Evolutionary conservation across 30 jellyfish, hydroid and myxozoan species (phyloP), one percentile per base, ranked within the genome.

Genomic region (Aurelia aurita): DNA sequence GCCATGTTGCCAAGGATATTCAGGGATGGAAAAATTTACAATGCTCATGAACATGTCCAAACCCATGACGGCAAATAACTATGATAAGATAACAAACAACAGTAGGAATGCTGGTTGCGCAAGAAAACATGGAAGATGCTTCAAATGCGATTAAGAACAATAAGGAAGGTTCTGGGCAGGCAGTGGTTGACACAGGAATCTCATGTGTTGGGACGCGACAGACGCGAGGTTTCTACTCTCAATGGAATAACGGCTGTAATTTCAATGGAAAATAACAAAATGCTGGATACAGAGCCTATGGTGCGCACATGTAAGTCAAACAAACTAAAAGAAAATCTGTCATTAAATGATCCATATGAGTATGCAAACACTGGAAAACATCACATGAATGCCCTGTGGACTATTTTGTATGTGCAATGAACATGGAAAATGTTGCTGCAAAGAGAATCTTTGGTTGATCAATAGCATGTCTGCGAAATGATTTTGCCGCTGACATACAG

Each of bases 101-200:
- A 53, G 23, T 9, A 27, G 14, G 11, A 25, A 27, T 18, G 57
- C 11, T 7, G 14, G 31, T 65, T 65, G 55, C 78, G 29, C 21
- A 65, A 65, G 78, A 65, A 65, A 65, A 25, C 15, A 65, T 65
- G 78, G 57, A 9, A 11, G 31, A 65, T 12, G 57, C 78, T 23
- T 47, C 58, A 65, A 53, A 8, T 9, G 55, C 23, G 29, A 65
- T 21, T 21, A 10, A 9, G 14, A 14, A 9, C 9, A 9, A 9
- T 7, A 32, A 32, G 16, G 12, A 13, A 58, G 70, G 10, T 18
- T 11, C 0, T 58, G 70, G 21, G 11, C n/a, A 49, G 12, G 61
- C 15, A 49, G 18, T 49, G 18, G 61, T 49, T 10, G 61, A n/a
- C n/a, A 58, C 69, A 19, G 69, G 32, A 19, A 32, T 58, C 20